Conservation (phyloP, 1,140 invertebrate species). For the Cecropterus lyciades region DNA sequence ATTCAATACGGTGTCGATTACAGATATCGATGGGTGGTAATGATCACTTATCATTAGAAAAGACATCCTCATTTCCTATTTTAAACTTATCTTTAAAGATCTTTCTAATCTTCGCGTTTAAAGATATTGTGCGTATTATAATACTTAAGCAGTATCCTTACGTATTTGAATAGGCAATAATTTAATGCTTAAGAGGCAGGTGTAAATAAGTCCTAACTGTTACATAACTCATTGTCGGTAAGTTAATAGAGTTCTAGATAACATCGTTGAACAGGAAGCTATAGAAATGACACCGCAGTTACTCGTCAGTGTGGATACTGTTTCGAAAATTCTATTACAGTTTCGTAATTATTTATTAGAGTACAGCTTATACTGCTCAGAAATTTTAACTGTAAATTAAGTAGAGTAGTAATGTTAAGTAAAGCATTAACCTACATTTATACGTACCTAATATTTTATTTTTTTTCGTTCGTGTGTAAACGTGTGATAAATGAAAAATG, state of each 20-base stretch:
- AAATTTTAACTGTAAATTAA: conserved; percentile 5
- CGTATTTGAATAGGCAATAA: background rate
- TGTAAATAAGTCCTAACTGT: conserved; percentile 27
- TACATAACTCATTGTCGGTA: conserved; percentile 32
- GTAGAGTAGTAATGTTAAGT: background rate
- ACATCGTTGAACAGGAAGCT: conserved; percentile 24
- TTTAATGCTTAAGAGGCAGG: conserved; percentile 13
- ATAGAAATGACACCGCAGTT: conserved; percentile 28
- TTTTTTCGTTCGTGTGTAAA: too few species aligned
- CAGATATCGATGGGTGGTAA: too few species aligned
- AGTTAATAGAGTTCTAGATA: conserved; percentile 34
- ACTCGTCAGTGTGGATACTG: conserved; percentile 7
- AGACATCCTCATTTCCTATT: too few species aligned
- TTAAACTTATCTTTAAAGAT: background rate
- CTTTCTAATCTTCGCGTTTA: background rate
- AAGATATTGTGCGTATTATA: background rate
- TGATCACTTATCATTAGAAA: too few species aligned
- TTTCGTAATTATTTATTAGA: conserved; percentile 19
- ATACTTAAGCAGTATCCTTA: background rate
- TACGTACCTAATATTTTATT: background rate
- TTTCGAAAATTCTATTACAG: conserved; percentile 28
- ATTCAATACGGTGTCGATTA: too few species aligned
- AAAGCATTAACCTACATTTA: background rate
- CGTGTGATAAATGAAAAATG: too few species aligned
- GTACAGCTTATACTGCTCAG: background rate